phyloP scores from a whole-genome alignment of 37 sponge, comb jelly and placozoan species.

The Haliclona indistincta region DNA sequence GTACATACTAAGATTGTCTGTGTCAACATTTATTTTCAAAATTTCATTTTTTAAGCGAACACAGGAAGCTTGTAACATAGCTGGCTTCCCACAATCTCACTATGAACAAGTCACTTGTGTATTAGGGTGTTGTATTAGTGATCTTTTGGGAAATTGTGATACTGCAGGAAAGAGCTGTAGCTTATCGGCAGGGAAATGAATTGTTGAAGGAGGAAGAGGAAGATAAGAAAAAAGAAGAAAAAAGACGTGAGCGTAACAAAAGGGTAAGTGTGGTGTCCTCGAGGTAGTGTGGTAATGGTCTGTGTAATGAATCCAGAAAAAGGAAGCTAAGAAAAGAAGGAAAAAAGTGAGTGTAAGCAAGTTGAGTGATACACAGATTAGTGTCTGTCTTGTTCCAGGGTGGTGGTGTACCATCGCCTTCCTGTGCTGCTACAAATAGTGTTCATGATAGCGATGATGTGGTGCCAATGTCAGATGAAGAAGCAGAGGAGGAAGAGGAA shows the following conservation, averaged over 20 bases:
- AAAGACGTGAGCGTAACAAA: constrained; percentile 47
- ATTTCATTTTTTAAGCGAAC: background rate
- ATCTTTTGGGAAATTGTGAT: background rate
- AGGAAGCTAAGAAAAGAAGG: constrained; percentile 38
- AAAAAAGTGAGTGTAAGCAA: constrained; percentile 27
- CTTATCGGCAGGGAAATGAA: constrained; percentile 30
- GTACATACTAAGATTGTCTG: background rate
- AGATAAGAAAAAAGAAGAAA: constrained; percentile 46
- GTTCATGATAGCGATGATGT: background rate
- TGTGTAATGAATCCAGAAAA: constrained; percentile 16
- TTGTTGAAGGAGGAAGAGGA: constrained; percentile 55
- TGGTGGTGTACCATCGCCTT: no score
- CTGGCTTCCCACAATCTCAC: background rate
- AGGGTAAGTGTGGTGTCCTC: constrained; percentile 15
- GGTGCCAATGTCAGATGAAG: background rate
- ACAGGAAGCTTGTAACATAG: background rate
- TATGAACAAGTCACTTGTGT: background rate
- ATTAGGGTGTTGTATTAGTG: background rate
- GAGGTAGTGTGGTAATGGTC: background rate
- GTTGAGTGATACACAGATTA: background rate
- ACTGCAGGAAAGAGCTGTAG: constrained; percentile 27
- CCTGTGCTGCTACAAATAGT: background rate
- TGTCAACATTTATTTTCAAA: background rate
- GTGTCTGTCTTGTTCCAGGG: no score
- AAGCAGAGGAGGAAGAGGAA: background rate